A percentile compares a stretch with the other conserved stretches of the same genome.
Conservation (phyloP, 2,888 invertebrate species). For the Polymixis flavicincta region DNA sequence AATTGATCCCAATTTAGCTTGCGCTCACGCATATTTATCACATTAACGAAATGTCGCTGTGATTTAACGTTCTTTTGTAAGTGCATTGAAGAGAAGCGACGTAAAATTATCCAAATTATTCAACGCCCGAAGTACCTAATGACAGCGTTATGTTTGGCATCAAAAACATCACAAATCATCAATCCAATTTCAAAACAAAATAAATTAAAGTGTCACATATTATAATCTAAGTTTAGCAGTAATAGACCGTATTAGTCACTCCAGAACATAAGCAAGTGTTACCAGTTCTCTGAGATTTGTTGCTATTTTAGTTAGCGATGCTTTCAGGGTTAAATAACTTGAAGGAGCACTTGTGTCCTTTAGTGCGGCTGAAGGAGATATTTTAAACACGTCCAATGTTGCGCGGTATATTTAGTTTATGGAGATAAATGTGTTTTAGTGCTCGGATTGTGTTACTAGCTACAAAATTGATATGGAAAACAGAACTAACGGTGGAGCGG, state of each 20-base stretch:
- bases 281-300: conserved; percentile 78
- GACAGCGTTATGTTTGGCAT: conserved; percentile 12
- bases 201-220: conserved; percentile 39
- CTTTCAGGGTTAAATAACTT: conserved; percentile 90
- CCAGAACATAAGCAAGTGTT: conserved; percentile 75
- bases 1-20: conserved; percentile 78
- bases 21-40: conserved; percentile 73
- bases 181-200: conserved; percentile 33
- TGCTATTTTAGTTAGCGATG: conserved; percentile 83
- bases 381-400: conserved; percentile 76
- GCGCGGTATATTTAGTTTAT: conserved; percentile 78
- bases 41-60: conserved; percentile 74
- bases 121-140: neutral
- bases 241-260: conserved; percentile 80
- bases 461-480: conserved; percentile 49
- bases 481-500: conserved; percentile 24
- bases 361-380: conserved; percentile 72
- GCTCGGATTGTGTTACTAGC: conserved; percentile 63
- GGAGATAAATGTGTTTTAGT: conserved; percentile 74
- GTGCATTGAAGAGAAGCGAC: conserved; percentile 6
- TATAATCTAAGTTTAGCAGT: conserved; percentile 59
- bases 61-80: conserved; percentile 63
- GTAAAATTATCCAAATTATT: conserved; percentile 47
- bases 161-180: conserved; percentile 48
- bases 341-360: conserved; percentile 78